Evolutionary conservation across 2,888 invertebrate genomes (phyloP).

Genomic region (Leucania comma): DNA sequence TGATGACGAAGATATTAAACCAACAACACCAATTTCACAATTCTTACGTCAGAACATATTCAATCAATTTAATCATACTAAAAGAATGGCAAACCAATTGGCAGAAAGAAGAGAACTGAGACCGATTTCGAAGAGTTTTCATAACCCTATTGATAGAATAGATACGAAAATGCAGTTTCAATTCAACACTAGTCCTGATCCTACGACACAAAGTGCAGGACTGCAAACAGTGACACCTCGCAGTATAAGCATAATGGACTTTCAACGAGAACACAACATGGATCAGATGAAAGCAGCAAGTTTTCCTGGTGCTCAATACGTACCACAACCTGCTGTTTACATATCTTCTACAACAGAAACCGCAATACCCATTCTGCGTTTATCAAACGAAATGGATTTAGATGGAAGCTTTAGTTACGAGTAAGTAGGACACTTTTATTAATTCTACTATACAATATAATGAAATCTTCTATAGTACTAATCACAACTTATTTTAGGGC

Average conservation of each 20-base stretch:
- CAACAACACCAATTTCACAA: slow-evolving; percentile 59
- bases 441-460: neutral
- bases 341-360: slow-evolving; percentile 87
- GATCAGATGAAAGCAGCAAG: slow-evolving; percentile 81
- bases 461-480: slow-evolving; percentile 8
- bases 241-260: slow-evolving; percentile 81
- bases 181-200: slow-evolving; percentile 64
- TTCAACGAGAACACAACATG: slow-evolving; percentile 69
- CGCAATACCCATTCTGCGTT: slow-evolving; percentile 87
- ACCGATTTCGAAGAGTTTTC: slow-evolving; percentile 69
- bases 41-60: slow-evolving; percentile 57
- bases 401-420: slow-evolving; percentile 90
- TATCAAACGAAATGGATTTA: slow-evolving; percentile 90
- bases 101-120: slow-evolving; percentile 75
- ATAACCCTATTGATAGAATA: slow-evolving; percentile 80
- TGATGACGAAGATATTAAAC: slow-evolving; percentile 68
- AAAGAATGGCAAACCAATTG: slow-evolving; percentile 62
- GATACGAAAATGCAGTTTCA: slow-evolving; percentile 77
- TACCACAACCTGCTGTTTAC: slow-evolving; percentile 78
- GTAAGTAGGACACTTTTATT: slow-evolving; percentile 75
- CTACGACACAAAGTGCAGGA: slow-evolving; percentile 55
- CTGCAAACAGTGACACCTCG: slow-evolving; percentile 76
- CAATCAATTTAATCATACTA: slow-evolving; percentile 68
- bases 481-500: slow-evolving; percentile 76
- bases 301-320: slow-evolving; percentile 74